A percentile compares a stretch with the other conserved stretches of the same genome.
These are phyloP conservation scores for Furcifer pardalis DNA, from an alignment of 2,797 vertebrate species.

Conservation along the genomic window DNA sequence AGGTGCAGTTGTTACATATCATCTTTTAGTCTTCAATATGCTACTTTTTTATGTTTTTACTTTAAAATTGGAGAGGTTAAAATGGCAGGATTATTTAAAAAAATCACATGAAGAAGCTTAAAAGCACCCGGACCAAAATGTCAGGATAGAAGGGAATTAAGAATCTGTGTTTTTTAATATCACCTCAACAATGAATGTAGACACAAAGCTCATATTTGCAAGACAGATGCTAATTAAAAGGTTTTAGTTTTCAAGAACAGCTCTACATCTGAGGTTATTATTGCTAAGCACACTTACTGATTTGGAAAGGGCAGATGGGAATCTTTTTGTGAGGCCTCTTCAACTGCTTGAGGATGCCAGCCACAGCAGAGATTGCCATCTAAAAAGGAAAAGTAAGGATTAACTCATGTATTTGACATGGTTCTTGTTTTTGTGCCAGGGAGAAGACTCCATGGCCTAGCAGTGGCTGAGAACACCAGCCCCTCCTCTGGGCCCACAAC, in stretches of 20 bases:
- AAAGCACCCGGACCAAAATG: neutral
- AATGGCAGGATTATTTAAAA: neutral
- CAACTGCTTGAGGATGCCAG: conserved; percentile 94
- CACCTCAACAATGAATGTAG: neutral
- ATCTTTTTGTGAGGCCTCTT: conserved; percentile 93
- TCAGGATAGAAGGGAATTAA: neutral
- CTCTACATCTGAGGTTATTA: conserved; percentile 13
- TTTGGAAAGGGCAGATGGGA: conserved; percentile 85
- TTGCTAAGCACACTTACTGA: conserved; percentile 79
- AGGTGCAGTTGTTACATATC: neutral
- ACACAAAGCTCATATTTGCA: neutral
- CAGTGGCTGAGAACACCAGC: too few species aligned
- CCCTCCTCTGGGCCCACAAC: too few species aligned
- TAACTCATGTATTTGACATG: neutral
- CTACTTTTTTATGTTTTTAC: neutral
- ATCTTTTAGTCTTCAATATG: neutral
- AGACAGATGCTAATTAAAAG: neutral
- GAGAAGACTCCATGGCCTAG: too few species aligned
- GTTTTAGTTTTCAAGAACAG: neutral
- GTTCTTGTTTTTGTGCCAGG: too few species aligned
- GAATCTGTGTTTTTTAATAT: neutral
- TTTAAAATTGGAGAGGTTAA: neutral
- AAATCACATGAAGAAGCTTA: neutral
- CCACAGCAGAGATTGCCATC: conserved; percentile 95
- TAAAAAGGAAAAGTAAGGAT: conserved; percentile 61